Evolutionary conservation across 1,140 invertebrate species (phyloP).

Genomic region (Palaemon carinicauda): DNA sequence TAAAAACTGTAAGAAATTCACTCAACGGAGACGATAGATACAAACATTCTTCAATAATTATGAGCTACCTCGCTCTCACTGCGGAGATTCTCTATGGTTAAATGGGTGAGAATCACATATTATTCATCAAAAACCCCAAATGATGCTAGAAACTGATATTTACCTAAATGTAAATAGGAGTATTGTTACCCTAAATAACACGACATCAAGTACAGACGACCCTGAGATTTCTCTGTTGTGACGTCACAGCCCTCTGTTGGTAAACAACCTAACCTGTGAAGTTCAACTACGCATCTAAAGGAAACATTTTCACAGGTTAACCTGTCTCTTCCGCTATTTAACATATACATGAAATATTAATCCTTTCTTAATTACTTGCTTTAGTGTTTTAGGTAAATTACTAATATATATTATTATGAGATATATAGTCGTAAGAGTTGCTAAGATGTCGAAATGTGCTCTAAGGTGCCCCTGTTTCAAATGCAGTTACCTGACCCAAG

Average conservation of each 20-base stretch:
- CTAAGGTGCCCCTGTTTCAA: too few species aligned
- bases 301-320: background rate
- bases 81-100: too few species aligned
- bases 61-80: too few species aligned
- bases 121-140: too few species aligned
- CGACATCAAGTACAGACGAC: conserved; percentile 28
- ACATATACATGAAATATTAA: background rate
- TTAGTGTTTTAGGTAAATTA: too few species aligned
- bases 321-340: background rate
- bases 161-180: background rate
- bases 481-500: background rate
- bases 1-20: too few species aligned
- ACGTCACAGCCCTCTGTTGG: conserved; percentile 54
- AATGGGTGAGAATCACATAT: too few species aligned
- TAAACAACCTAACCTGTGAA: conserved; percentile 42
- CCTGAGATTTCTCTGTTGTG: conserved; percentile 53
- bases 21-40: too few species aligned
- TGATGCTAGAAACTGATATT: too few species aligned
- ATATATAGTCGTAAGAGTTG: background rate
- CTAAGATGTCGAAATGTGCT: background rate
- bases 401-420: too few species aligned
- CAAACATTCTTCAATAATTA: too few species aligned
- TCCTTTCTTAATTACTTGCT: too few species aligned
- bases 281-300: background rate
- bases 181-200: background rate